Percentiles rank a stretch among this genome's conserved stretches.
Conservation (phyloP, 1,140 invertebrate genomes). For the Agrilus planipennis region DNA sequence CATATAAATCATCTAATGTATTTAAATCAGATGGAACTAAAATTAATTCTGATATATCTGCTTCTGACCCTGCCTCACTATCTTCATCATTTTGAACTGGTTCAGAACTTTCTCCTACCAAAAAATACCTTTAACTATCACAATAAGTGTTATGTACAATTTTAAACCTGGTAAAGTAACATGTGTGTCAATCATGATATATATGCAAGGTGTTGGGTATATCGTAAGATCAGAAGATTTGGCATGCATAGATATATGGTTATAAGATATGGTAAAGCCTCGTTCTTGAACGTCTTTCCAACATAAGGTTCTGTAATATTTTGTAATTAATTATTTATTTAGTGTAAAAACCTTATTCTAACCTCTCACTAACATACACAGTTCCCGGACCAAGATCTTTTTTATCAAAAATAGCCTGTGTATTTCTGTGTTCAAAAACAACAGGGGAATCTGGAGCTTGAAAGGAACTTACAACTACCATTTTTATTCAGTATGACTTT, state of each 20-base stretch:
- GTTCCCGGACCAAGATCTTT: slow-evolving; percentile 28
- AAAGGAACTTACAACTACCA: slow-evolving; percentile 29
- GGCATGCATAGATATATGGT: slow-evolving; percentile 61
- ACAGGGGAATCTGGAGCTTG: slow-evolving; percentile 26
- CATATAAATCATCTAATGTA: slow-evolving; percentile 50
- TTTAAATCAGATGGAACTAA: slow-evolving; percentile 50
- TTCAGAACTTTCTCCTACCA: slow-evolving; percentile 21
- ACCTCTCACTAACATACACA: slow-evolving; percentile 30
- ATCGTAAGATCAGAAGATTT: slow-evolving; percentile 52
- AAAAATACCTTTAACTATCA: slow-evolving; percentile 4
- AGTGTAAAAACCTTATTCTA: slow-evolving; percentile 5
- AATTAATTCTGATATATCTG: slow-evolving; percentile 45
- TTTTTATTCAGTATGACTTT: slow-evolving; percentile 17
- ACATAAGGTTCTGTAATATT: slow-evolving; percentile 44
- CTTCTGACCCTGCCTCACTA: slow-evolving; percentile 36
- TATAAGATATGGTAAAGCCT: slow-evolving; percentile 63
- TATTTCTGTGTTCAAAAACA: slow-evolving; percentile 21
- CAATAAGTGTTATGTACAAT: not conserved
- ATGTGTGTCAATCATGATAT: slow-evolving; percentile 55
- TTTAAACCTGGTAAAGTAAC: slow-evolving; percentile 40
- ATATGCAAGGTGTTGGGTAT: slow-evolving; percentile 56
- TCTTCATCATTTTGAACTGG: slow-evolving; percentile 34
- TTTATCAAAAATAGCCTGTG: slow-evolving; percentile 25
- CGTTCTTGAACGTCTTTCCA: slow-evolving; percentile 46
- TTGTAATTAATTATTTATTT: slow-evolving; percentile 7